phyloP scores from a whole-genome alignment of 2,888 invertebrate genomes.

The Tetramorium bicarinatum region DNA sequence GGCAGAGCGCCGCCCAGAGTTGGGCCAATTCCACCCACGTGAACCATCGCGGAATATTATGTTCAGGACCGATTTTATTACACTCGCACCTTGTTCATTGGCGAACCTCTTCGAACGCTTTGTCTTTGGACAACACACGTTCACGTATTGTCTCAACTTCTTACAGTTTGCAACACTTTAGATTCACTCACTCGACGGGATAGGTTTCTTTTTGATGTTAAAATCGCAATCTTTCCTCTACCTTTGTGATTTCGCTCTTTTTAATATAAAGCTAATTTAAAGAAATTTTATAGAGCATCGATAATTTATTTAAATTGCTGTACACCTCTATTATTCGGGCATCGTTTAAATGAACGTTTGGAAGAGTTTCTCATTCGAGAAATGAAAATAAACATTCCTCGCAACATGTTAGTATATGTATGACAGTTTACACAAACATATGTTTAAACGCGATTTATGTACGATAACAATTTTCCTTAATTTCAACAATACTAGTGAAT shows the following conservation, averaged over 20 bases:
- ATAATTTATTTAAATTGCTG: slow-evolving; percentile 2
- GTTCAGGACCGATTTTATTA: slow-evolving; percentile 7
- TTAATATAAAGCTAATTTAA: background rate
- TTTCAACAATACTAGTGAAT: background rate
- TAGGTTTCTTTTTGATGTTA: background rate
- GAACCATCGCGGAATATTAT: slow-evolving; percentile 80
- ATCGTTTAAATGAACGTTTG: background rate
- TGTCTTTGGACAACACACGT: background rate
- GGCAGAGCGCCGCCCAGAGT: slow-evolving; percentile 89
- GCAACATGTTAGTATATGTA: background rate
- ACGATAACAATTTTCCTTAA: background rate
- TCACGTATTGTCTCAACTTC: background rate
- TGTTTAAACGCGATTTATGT: background rate
- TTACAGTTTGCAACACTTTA: slow-evolving; percentile 30
- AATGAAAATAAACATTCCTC: background rate
- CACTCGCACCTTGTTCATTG: slow-evolving; percentile 14
- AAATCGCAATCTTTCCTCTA: background rate
- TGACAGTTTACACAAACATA: background rate
- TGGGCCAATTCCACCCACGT: slow-evolving; percentile 83
- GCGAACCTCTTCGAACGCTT: background rate
- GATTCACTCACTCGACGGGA: background rate
- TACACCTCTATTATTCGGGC: background rate
- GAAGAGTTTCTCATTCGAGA: background rate
- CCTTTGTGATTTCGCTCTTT: background rate
- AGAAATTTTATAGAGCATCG: background rate